Base-by-base conservation (phyloP, 2,888 invertebrate species). In the Drosophila testacea region DNA sequence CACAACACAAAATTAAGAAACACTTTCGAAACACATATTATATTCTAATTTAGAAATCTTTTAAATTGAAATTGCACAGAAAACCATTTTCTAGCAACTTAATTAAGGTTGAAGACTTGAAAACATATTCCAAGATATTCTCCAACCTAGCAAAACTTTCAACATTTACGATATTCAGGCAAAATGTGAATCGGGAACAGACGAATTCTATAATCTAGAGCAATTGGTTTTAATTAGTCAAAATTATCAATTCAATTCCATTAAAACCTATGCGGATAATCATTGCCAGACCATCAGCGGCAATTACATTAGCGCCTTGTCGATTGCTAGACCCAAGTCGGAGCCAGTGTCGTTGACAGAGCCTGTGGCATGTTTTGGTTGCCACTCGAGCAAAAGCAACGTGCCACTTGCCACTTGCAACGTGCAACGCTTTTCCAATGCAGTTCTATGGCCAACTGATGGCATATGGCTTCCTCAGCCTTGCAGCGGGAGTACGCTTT, bases 251-350 rank as follows among this genome's bases (percentile, higher is more conserved):
- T 27, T 27, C 77, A 66, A 66, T 75, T 70, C 47, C 70, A 74
- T 74, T 75, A 70, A 41, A 16, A 7, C 6, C 47, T 7, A 52
- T 13, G 34, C 3, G 6, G 30, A 22, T 44, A 46, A 61, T 55
- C 56, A 36, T 16, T 16, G 44, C 4, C 6, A 11, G 55, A 30
- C 1, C 48, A 73, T 74, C 69, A 22, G 6, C 10, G 39, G 55
- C 74, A 75, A 75, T 75, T 76, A 76, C 71, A 76, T 75, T 75
- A 75, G 71, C 62, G 66, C 59, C 71, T 52, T 34, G 41, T 51
- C 9, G 16, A 13, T 7, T 16, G 22, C 11, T 27, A 22, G 22
- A 52, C 11, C 42, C 4, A 16, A 7, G 32, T 30, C 32, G 6
- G 11, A 4, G n/a, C 9, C 30, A 10, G 6, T 6, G 54, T 30